These are phyloP conservation scores for Myopa tessellatipennis DNA, from an alignment of 2,888 invertebrate species.

Conservation along the genomic window DNA sequence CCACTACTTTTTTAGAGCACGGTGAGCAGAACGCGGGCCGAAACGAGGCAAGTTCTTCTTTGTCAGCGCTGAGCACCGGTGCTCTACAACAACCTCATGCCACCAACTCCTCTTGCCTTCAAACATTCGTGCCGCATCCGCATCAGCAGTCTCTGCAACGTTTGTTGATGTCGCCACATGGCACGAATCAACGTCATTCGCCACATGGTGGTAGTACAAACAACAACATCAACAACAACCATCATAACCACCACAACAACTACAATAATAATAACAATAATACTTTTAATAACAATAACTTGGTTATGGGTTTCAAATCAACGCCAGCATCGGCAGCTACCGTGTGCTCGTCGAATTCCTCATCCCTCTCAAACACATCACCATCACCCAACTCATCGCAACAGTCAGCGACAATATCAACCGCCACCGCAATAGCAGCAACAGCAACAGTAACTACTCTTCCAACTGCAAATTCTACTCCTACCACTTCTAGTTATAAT, in stretches of 20 bases:
- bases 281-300: constrained; percentile 50
- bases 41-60: constrained; percentile 70
- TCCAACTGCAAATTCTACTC: constrained; percentile 60
- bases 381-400: constrained; percentile 45
- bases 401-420: constrained; percentile 46
- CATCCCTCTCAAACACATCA: constrained; percentile 43
- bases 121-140: constrained; percentile 13
- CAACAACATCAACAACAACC: constrained; percentile 55
- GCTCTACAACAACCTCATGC: constrained; percentile 19
- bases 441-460: constrained; percentile 64
- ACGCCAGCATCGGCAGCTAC: constrained; percentile 38
- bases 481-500: constrained; percentile 46
- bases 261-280: constrained; percentile 35
- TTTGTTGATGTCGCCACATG: constrained; percentile 61
- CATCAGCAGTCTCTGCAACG: constrained; percentile 56
- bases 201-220: constrained; percentile 37
- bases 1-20: constrained; percentile 67
- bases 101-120: constrained; percentile 27
- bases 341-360: constrained; percentile 43
- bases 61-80: constrained; percentile 43
- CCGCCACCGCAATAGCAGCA: constrained; percentile 44
- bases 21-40: constrained; percentile 68
- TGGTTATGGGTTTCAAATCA: constrained; percentile 57
- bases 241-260: constrained; percentile 42
- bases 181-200: constrained; percentile 41